Evolutionary conservation across 2,797 vertebrate genomes (phyloP).

Genomic region (Remorina albescens): DNA sequence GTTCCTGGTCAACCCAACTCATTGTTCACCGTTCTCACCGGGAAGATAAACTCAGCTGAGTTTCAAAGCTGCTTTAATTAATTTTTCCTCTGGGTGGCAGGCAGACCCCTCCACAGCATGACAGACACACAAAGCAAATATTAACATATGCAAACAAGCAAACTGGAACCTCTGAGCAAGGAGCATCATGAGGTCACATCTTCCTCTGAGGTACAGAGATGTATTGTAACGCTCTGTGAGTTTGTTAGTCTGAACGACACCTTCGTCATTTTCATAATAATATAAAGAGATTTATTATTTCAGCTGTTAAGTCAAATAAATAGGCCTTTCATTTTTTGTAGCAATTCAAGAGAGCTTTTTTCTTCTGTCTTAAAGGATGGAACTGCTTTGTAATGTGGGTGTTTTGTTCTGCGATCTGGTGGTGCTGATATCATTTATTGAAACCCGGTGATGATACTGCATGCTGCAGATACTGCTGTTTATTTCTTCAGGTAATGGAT

Average conservation of each 20-base stretch:
- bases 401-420: neutral
- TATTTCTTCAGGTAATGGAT: neutral
- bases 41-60: no score
- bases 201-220: neutral
- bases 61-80: no score
- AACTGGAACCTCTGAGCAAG: no score
- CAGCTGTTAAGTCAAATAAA: neutral
- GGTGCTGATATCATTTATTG: neutral
- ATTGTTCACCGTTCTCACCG: no score
- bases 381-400: neutral
- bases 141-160: no score
- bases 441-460: neutral
- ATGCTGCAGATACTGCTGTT: constrained; percentile 7
- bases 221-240: neutral
- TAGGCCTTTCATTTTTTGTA: neutral
- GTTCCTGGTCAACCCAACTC: no score
- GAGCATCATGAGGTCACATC: no score
- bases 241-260: neutral
- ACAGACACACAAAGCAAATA: no score
- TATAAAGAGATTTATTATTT: neutral
- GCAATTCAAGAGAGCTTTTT: neutral
- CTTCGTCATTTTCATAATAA: neutral
- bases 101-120: no score
- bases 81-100: no score
- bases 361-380: neutral